Conservation (phyloP, 2,888 invertebrate species). For the Stenurella melanura region DNA sequence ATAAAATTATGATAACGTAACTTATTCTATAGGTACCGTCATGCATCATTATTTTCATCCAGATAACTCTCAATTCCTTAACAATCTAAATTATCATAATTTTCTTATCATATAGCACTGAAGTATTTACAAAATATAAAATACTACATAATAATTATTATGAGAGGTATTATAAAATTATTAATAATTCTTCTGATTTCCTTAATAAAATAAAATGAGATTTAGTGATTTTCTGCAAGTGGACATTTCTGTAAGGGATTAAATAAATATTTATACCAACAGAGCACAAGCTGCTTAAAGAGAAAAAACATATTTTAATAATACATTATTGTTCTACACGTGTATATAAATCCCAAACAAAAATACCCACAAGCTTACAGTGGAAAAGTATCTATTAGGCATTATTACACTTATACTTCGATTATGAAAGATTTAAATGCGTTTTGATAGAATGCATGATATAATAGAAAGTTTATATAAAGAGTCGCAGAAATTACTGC, state of each 20-base stretch:
- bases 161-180: background rate
- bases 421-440: slow-evolving; percentile 19
- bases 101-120: background rate
- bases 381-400: slow-evolving; percentile 7
- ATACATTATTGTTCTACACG: too few relatives aligned
- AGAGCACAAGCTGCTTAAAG: background rate
- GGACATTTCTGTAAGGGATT: background rate
- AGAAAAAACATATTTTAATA: background rate
- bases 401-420: slow-evolving; percentile 11
- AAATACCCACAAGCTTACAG: background rate
- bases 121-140: slow-evolving; percentile 37
- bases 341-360: background rate
- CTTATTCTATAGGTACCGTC: background rate
- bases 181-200: background rate
- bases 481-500: slow-evolving; percentile 31
- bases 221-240: background rate
- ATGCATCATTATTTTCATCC: slow-evolving; percentile 7
- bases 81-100: slow-evolving; percentile 1
- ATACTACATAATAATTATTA: slow-evolving; percentile 9
- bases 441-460: slow-evolving; percentile 22
- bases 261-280: background rate
- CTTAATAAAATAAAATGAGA: background rate
- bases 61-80: background rate
- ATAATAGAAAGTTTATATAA: slow-evolving; percentile 34
- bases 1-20: slow-evolving; percentile 26